Percentiles rank a stretch among this genome's conserved stretches.
Evolutionary conservation across 2,888 invertebrate genomes (phyloP).

Genomic region (Rhamphomyia laevipes): DNA sequence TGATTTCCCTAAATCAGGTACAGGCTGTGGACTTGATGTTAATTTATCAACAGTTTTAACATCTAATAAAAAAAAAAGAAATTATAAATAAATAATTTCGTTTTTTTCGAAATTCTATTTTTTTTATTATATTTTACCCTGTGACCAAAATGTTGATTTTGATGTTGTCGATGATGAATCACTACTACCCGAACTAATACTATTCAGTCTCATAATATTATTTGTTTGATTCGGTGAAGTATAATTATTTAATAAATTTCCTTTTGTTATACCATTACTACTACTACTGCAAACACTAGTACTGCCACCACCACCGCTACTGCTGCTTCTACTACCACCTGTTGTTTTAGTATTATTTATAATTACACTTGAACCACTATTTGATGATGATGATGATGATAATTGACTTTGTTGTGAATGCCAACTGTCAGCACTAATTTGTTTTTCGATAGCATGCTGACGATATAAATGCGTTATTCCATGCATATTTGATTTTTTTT

Average conservation of each 20-base stretch:
- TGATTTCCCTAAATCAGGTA: slow-evolving; percentile 29
- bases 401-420: slow-evolving; percentile 27
- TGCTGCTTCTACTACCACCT: slow-evolving; percentile 12
- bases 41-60: not conserved
- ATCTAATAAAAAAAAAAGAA: not conserved
- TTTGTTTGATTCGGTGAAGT: slow-evolving; percentile 16
- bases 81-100: not conserved
- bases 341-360: not conserved
- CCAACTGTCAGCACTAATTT: slow-evolving; percentile 42
- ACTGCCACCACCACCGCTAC: not conserved
- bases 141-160: slow-evolving; percentile 28
- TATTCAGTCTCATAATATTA: slow-evolving; percentile 20
- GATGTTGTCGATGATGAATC: slow-evolving; percentile 30
- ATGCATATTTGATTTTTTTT: slow-evolving; percentile 25
- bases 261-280: not conserved
- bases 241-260: not conserved
- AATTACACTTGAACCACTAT: not conserved
- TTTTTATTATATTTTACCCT: slow-evolving; percentile 20
- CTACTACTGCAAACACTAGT: no score
- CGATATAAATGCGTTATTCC: slow-evolving; percentile 38
- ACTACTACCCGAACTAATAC: slow-evolving; percentile 31
- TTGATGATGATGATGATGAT: not conserved
- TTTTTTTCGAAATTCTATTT: not conserved
- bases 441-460: slow-evolving; percentile 38
- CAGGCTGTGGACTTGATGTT: slow-evolving; percentile 32